Base-by-base conservation (phyloP, 2,888 invertebrate genomes). In the Drosophila niveifrons region DNA sequence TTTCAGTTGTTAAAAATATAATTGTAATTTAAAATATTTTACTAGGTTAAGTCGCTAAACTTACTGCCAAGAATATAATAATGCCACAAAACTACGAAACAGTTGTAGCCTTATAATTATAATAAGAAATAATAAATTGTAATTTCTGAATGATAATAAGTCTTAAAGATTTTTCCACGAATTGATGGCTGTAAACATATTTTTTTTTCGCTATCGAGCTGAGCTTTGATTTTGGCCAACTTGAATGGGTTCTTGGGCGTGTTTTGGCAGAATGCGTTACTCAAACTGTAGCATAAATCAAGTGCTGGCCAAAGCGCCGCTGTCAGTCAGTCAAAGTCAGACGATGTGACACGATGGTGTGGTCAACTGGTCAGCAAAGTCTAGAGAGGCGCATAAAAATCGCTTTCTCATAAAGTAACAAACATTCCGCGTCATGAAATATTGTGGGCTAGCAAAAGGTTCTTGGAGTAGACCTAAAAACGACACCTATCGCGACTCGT, bases 271-370 rank as follows among this genome's bases (percentile, higher is more conserved):
- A 72, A 80, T 72, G 65, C 71, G 65, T 78, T 61, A 66, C 64
- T 78, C 76, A 73, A 73, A 79, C 58, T 68, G 62, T 50, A 66
- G 46, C 67, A 88, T 83, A 83, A 83, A 83, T 83, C 82, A 83
- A 72, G 55, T 50, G 53, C 44, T 15, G 29, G 34, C 18, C 48
- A 74, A 74, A 88, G 88, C 82, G 88, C 88, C 88, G 75, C 61
- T 69, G 70, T 48, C 75, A 47, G 70, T 48, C 75, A 47, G 23
- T 77, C 59, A 56, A 55, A 23, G 62, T 11, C 11, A 44, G 44
- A 66, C 50, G 18, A 39, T n/a, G 39, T 7, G 39, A 41, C 39
- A 31, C 31, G 9, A 10, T 28, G n/a, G 13, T 23, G 11, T 51
- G 51, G 59, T 50, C 61, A 74, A 62, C 55, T 23, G 47, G 31